A percentile compares a stretch with the other conserved stretches of the same genome.
Evolutionary conservation across 2,888 invertebrate genomes (phyloP).

Genomic region (Agrochola lychnidis): DNA sequence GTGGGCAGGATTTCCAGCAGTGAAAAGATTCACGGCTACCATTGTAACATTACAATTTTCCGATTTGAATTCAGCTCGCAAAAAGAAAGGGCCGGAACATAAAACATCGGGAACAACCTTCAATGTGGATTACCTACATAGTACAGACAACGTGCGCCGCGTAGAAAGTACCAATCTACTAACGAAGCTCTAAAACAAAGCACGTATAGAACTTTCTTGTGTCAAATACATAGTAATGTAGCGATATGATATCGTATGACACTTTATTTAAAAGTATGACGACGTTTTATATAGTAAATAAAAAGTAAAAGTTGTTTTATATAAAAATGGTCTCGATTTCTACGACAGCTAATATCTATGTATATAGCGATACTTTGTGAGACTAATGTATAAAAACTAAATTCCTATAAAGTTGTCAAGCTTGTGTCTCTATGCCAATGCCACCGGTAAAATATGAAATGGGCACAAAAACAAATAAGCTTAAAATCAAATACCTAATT

Average conservation of each 20-base stretch:
- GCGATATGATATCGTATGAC: constrained; percentile 33
- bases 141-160: constrained; percentile 67
- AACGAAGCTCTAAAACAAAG: constrained; percentile 72
- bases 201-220: constrained; percentile 80
- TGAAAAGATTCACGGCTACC: constrained; percentile 34
- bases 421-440: constrained; percentile 10
- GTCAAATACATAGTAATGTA: constrained; percentile 58
- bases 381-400: constrained; percentile 41
- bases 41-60: constrained; percentile 48
- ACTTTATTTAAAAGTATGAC: constrained; percentile 38
- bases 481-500: constrained; percentile 30
- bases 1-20: constrained; percentile 44
- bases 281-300: constrained; percentile 36
- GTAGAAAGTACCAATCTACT: constrained; percentile 71
- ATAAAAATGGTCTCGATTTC: constrained; percentile 51
- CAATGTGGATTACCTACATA: constrained; percentile 75
- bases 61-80: constrained; percentile 73
- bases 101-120: constrained; percentile 74
- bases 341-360: constrained; percentile 18
- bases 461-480: constrained; percentile 48
- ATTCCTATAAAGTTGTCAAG: constrained; percentile 43
- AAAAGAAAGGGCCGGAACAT: constrained; percentile 77
- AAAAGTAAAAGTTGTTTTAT: constrained; percentile 66
- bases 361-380: constrained; percentile 7
- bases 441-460: constrained; percentile 42